Evolutionary conservation across 2,113 vertebrate genomes (phyloP).

Genomic region (Myotis davidii): DNA sequence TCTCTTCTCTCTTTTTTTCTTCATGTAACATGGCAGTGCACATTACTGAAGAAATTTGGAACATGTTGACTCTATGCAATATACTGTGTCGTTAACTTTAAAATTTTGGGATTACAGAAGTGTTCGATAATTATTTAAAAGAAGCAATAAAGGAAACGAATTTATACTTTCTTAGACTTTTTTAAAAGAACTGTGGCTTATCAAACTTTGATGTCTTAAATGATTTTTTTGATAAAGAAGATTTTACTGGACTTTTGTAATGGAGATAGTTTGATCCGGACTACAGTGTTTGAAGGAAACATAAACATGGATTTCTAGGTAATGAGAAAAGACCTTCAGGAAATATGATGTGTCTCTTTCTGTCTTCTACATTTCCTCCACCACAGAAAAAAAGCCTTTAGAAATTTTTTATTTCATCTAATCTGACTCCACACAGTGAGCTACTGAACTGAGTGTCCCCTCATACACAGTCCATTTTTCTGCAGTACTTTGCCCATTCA

Average conservation of each 20-base stretch:
- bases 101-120: not conserved
- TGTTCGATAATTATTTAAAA: not conserved
- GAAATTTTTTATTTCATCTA: constrained; percentile 8
- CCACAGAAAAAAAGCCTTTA: not conserved
- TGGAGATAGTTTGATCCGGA: not conserved
- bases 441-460: not conserved
- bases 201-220: not conserved
- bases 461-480: not conserved
- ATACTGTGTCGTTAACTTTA: not conserved
- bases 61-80: not conserved
- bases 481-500: not conserved
- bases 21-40: not conserved
- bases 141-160: not conserved
- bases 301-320: not conserved
- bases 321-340: not conserved
- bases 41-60: not conserved
- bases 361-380: not conserved
- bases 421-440: not conserved
- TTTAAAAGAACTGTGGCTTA: not conserved
- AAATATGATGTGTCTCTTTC: not conserved
- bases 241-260: not conserved
- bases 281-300: not conserved
- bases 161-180: not conserved
- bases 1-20: not conserved
- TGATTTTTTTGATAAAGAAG: not conserved